Base-by-base conservation (phyloP, 92 coral and sea anemone species). In the Ricordea florida region DNA sequence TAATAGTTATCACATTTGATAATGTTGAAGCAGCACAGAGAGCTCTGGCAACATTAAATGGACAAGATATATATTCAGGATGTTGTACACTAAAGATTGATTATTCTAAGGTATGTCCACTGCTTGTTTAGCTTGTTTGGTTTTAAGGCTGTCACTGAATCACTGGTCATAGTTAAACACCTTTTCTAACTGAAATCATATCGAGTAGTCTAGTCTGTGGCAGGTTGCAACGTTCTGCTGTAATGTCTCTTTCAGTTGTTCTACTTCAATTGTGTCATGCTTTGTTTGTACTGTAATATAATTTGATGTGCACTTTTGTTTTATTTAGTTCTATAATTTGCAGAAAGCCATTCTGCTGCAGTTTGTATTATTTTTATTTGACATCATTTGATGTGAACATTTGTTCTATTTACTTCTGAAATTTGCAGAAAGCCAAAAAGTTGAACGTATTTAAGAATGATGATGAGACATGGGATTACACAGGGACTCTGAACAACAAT, bases 381-480 rank as follows among this genome's bases (percentile, higher is more conserved):
- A n/a, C 26, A 15, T 14, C 18, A 25, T 25, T 10, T 7, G 0
- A 13, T 0, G 14, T 14, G 4, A 2, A 53, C 28, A 18, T 17
- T 21, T 55, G 28, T 25, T 24, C 16, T 72, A 29, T 34, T 38
- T 26, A 26, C 43, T 35, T 58, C 22, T 74, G 62, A 26, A 58
- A 10, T 37, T 58, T 33, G 3, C 64, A 91, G 97, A 91, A 94
- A 89, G 98, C 98, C 2, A 94, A 94, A 65, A 94, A 94, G 64
- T 74, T 94, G 55, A 94, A 94, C 62, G 98, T 94, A 37, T 94
- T 91, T 57, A 94, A 94, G 37, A 94, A 94, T 47, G 98, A 94
- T 50, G 98, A 94, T 20, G 98, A 94, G 69, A 94, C 98, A 10
- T 94, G 98, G 98, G 98, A 94, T 79, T 94, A 91, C 69, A 94